Evolutionary conservation across 2,113 vertebrate species (phyloP).

Genomic region (Artemisiospiza belli): DNA sequence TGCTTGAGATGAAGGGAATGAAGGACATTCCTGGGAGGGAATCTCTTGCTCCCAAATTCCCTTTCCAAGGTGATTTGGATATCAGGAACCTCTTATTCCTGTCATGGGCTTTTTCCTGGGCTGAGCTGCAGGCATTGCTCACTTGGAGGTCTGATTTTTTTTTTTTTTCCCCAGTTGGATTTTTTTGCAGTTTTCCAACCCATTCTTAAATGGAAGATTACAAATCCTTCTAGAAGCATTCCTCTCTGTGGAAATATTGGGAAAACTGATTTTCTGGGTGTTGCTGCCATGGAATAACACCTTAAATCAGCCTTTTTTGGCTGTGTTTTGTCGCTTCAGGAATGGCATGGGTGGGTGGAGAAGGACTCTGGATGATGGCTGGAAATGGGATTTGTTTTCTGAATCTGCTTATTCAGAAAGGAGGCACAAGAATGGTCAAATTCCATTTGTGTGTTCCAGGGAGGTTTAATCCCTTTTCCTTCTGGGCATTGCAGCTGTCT

Average conservation of each 20-base stretch:
- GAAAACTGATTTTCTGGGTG: not conserved
- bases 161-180: not conserved
- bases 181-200: not conserved
- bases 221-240: not conserved
- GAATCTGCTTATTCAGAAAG: not conserved
- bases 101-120: not conserved
- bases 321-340: not conserved
- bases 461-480: not conserved
- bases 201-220: not conserved
- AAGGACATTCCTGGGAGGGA: not conserved
- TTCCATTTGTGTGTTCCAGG: no score
- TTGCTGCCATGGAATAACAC: not conserved
- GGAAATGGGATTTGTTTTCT: not conserved
- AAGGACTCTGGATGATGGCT: rapidly evolving
- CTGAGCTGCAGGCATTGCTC: not conserved
- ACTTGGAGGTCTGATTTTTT: not conserved
- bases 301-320: rapidly evolving
- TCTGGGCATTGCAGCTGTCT: not conserved
- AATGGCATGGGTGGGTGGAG: not conserved
- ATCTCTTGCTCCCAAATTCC: not conserved
- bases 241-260: not conserved
- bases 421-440: not conserved
- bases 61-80: not conserved
- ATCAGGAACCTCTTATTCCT: not conserved
- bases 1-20: not conserved